A percentile compares a stretch with the other conserved stretches of the same genome.
These are phyloP conservation scores for Littorina saxatilis DNA, from an alignment of 1,140 invertebrate genomes.

Conservation along the genomic window DNA sequence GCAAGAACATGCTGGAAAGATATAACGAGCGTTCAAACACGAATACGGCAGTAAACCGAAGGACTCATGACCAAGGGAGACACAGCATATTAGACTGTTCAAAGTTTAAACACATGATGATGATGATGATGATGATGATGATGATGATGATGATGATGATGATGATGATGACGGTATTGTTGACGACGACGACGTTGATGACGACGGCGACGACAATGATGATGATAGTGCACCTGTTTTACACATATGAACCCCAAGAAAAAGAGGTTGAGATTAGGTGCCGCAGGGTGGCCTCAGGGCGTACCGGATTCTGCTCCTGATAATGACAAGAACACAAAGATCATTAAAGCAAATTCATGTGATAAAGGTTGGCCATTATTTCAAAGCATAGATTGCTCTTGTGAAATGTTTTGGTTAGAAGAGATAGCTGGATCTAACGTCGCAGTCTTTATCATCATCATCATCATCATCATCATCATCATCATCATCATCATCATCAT, in stretches of 20 bases:
- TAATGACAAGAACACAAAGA: too few relatives aligned
- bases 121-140: constrained; percentile 43
- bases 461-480: constrained; percentile 30
- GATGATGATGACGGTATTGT: constrained; percentile 18
- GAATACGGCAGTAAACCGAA: not conserved
- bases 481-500: constrained; percentile 28
- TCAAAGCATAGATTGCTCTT: not conserved
- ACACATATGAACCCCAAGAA: not conserved
- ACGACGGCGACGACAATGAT: not conserved
- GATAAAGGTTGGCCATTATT: too few relatives aligned
- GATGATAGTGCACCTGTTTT: not conserved
- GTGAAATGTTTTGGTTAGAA: not conserved
- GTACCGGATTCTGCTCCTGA: not conserved
- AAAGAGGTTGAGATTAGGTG: not conserved
- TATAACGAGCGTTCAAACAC: not conserved
- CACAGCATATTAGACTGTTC: not conserved
- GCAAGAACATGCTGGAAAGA: not conserved
- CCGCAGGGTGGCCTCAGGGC: not conserved
- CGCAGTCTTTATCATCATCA: not conserved
- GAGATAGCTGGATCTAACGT: not conserved
- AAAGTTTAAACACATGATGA: not conserved
- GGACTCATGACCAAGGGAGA: not conserved
- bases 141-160: constrained; percentile 34
- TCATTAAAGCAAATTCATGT: too few relatives aligned
- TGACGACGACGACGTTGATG: too few relatives aligned